phyloP scores from a whole-genome alignment of 1,140 invertebrate species.

The Globodera ellingtonae region DNA sequence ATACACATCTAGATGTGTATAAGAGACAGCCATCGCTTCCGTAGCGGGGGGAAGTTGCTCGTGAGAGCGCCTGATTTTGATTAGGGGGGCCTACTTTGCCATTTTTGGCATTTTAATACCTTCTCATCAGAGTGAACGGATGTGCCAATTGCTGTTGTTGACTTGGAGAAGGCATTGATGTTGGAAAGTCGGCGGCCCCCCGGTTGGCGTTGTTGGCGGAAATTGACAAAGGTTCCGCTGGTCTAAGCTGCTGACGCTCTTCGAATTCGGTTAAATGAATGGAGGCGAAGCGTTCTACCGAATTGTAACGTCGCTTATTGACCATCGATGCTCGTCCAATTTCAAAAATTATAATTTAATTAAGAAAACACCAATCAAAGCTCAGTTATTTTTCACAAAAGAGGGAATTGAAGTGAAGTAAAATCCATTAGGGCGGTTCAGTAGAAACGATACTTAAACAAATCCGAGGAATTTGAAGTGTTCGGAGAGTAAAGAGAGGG shows the following conservation, averaged over 20 bases:
- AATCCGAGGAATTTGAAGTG: too few relatives aligned
- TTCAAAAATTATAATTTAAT: too few relatives aligned
- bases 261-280: slow-evolving; percentile 15
- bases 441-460: too few relatives aligned
- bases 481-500: too few relatives aligned
- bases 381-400: too few relatives aligned
- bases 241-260: not conserved
- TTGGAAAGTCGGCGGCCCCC: not conserved
- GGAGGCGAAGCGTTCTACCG: slow-evolving; percentile 20
- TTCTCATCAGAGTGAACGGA: not conserved
- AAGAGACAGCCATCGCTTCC: not conserved
- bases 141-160: not conserved
- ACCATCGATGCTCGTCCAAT: not conserved
- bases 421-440: not conserved
- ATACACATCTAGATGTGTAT: too few relatives aligned
- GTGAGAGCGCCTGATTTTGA: not conserved
- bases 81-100: not conserved
- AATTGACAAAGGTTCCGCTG: not conserved
- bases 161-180: not conserved
- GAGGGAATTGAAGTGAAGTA: too few relatives aligned
- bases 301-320: slow-evolving; percentile 21
- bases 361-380: too few relatives aligned
- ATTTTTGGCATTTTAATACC: not conserved
- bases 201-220: not conserved
- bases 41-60: not conserved